Conservation (phyloP, 2,113 vertebrate genomes). For the Chinchilla lanigera region DNA sequence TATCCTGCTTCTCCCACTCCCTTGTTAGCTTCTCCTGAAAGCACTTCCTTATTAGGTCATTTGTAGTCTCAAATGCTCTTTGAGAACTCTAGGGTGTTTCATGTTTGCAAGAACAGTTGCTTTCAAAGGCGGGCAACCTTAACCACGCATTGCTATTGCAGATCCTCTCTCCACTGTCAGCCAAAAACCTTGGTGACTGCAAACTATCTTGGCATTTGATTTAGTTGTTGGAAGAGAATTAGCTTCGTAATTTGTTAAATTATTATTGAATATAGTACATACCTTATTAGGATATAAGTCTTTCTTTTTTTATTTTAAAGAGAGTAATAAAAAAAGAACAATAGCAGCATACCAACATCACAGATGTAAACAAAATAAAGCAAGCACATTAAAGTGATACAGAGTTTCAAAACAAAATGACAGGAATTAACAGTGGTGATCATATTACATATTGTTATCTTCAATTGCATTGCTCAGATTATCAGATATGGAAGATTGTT, state of each 20-base stretch:
- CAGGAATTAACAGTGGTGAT: too few relatives aligned
- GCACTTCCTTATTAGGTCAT: not conserved
- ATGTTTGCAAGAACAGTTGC: constrained; percentile 22
- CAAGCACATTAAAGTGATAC: too few relatives aligned
- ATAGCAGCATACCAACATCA: too few relatives aligned
- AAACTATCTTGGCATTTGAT: not conserved
- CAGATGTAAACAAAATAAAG: too few relatives aligned
- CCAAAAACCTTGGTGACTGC: not conserved
- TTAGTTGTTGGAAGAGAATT: not conserved
- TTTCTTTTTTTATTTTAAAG: not conserved
- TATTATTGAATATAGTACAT: constrained; percentile 24
- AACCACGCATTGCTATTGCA: not conserved
- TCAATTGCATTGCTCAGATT: too few relatives aligned
- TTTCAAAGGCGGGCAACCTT: not conserved
- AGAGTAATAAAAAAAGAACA: too few relatives aligned
- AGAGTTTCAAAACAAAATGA: too few relatives aligned
- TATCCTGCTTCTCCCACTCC: not conserved
- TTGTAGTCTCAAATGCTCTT: not conserved
- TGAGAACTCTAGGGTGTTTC: not conserved
- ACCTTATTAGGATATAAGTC: not conserved
- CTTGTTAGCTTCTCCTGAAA: not conserved
- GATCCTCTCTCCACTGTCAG: not conserved
- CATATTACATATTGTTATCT: too few relatives aligned
- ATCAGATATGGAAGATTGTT: too few relatives aligned
- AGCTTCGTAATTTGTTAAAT: constrained; percentile 9